Evolutionary conservation across 2,113 vertebrate genomes (phyloP).

Genomic region (Atractosteus spatula): DNA sequence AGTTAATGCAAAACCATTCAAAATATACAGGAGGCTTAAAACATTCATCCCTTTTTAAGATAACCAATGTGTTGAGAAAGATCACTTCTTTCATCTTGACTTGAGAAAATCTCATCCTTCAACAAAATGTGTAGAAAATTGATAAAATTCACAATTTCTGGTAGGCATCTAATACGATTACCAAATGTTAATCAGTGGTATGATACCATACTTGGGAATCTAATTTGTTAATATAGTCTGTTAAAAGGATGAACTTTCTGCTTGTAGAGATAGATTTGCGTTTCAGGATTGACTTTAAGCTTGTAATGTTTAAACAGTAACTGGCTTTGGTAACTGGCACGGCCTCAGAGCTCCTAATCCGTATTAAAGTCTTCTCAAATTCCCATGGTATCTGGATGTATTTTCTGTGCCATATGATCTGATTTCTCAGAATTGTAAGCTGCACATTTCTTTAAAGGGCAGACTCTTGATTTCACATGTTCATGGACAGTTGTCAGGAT

Average conservation of each 20-base stretch:
- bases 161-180: slow-evolving; percentile 44
- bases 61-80: slow-evolving; percentile 4
- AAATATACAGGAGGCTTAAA: not conserved
- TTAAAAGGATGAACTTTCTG: slow-evolving; percentile 49
- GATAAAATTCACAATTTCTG: slow-evolving; percentile 47
- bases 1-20: not conserved
- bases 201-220: slow-evolving; percentile 26
- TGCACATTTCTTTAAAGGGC: not conserved
- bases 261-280: slow-evolving; percentile 38
- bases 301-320: slow-evolving; percentile 39
- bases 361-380: slow-evolving; percentile 23
- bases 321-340: slow-evolving; percentile 29
- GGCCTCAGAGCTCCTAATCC: slow-evolving; percentile 30
- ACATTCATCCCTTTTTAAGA: not conserved
- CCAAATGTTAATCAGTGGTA: slow-evolving; percentile 31
- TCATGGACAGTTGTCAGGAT: not conserved
- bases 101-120: slow-evolving; percentile 18
- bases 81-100: slow-evolving; percentile 10
- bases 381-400: slow-evolving; percentile 10
- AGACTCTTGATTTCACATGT: not conserved
- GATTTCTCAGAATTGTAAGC: slow-evolving; percentile 11
- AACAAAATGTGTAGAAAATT: slow-evolving; percentile 36
- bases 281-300: slow-evolving; percentile 36
- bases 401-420: slow-evolving; percentile 13
- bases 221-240: slow-evolving; percentile 32